Base-by-base conservation (phyloP, 2,888 invertebrate species). In the Cerastis rubricosa region DNA sequence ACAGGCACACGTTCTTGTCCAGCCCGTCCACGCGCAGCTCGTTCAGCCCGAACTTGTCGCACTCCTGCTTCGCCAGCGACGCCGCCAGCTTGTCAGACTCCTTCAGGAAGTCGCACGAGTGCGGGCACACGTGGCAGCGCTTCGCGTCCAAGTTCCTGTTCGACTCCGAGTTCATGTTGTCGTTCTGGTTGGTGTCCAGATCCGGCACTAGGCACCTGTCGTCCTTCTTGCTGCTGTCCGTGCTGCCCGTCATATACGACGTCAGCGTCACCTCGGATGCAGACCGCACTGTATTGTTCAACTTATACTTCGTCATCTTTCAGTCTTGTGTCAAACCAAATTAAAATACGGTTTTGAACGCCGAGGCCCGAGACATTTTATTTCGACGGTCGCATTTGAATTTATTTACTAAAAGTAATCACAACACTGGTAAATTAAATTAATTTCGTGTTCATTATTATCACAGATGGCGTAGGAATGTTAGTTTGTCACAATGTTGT, bases 231-330 rank as follows among this genome's bases (percentile, higher is more conserved):
- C 85, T 83, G 80, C 85, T 89, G 75, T 94, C 94, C 54, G 91
- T 89, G 75, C 93, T 93, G 40, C 95, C 95, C 9, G 94, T 89
- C 92, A 96, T 92, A 90, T 94, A 96, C n/a, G 96, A 93, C 2
- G 96, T 96, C n/a, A 96, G 89, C 0, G 96, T 96, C 89, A 96
- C 96, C 84, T 95, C 95, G 14, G 95, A 93, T 49, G 95, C 88
- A 14, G 95, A 93, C 0, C 94, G 92, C 67, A 92, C 90, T 19
- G 94, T 92, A 86, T 97, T 96, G 90, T 96, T 97, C 88, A 97
- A 88, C 88, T 97, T 97, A 90, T 97, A 97, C 89, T 97, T 97
- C 71, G 97, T 97, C 97, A 97, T 97, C 83, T 89, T 94, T 78
- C 75, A 80, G 77, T 81, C 73, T 69, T 77, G 76, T 76, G 66